Evolutionary conservation across 1,140 invertebrate species (phyloP).

Genomic region (Leucophenga varia): DNA sequence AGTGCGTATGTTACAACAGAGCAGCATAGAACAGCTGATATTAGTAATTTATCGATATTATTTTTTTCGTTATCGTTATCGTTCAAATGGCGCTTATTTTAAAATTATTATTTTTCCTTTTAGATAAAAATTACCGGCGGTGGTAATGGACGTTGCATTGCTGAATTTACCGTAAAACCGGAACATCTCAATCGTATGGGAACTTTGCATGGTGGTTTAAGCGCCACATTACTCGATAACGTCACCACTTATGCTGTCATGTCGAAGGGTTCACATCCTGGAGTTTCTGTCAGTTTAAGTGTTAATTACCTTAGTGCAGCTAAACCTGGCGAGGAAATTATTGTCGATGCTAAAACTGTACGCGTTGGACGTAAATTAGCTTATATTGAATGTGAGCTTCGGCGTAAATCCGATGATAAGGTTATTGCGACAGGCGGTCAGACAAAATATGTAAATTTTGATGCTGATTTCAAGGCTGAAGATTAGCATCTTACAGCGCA

Average conservation of each 20-base stretch:
- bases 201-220: slow-evolving; percentile 81
- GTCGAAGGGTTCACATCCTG: slow-evolving; percentile 62
- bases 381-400: slow-evolving; percentile 74
- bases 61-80: background rate
- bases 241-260: slow-evolving; percentile 77
- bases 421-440: slow-evolving; percentile 75
- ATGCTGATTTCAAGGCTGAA: no score
- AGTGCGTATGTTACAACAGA: background rate
- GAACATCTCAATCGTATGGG: slow-evolving; percentile 78
- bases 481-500: no score
- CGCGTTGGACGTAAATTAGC: slow-evolving; percentile 75
- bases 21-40: background rate
- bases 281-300: slow-evolving; percentile 72
- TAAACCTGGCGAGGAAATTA: slow-evolving; percentile 70
- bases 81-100: slow-evolving; percentile 18
- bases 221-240: slow-evolving; percentile 79
- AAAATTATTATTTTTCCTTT: slow-evolving; percentile 6
- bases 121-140: slow-evolving; percentile 39
- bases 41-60: background rate
- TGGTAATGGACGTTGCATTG: slow-evolving; percentile 33
- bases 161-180: slow-evolving; percentile 72
- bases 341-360: slow-evolving; percentile 75
- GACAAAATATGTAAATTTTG: slow-evolving; percentile 70
- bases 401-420: slow-evolving; percentile 68
- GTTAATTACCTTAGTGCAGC: slow-evolving; percentile 73